Evolutionary conservation across 2,888 invertebrate genomes (phyloP).

Genomic region (Phaedon cochleariae): DNA sequence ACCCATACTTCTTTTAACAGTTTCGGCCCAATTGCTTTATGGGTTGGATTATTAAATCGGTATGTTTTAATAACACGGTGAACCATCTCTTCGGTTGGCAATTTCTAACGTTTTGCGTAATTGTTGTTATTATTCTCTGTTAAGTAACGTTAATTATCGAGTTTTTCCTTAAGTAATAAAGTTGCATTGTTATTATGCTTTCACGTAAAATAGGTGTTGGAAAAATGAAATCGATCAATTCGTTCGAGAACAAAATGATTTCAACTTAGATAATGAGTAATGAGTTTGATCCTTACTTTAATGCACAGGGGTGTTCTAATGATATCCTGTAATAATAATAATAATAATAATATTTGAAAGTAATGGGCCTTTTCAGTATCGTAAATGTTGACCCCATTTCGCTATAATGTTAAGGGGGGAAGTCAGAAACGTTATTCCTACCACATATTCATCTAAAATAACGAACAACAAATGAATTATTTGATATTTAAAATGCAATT

Average conservation of each 20-base stretch:
- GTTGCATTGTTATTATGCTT: constrained; percentile 31
- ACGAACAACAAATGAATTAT: too few species aligned
- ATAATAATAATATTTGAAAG: too few species aligned
- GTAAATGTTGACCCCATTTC: too few species aligned
- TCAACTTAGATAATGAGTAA: background rate
- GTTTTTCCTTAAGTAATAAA: constrained; percentile 34
- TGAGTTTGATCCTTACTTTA: background rate
- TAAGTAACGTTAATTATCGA: constrained; percentile 38
- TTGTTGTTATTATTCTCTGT: constrained; percentile 34
- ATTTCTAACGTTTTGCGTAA: constrained; percentile 36
- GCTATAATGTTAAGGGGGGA: too few species aligned
- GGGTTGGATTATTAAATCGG: constrained; percentile 25
- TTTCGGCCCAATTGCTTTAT: constrained; percentile 35
- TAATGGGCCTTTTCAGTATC: too few species aligned
- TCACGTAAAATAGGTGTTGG: constrained; percentile 27
- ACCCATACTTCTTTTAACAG: background rate
- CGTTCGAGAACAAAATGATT: background rate
- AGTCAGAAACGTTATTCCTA: too few species aligned
- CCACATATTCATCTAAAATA: too few species aligned
- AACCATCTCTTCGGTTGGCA: constrained; percentile 16
- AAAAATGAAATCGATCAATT: constrained; percentile 16
- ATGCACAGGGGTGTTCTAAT: too few species aligned
- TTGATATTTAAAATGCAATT: too few species aligned
- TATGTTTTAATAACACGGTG: constrained; percentile 7
- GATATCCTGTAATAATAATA: too few species aligned